Evolutionary conservation across 2,113 vertebrate species (phyloP).

Genomic region (Bufo bufo): DNA sequence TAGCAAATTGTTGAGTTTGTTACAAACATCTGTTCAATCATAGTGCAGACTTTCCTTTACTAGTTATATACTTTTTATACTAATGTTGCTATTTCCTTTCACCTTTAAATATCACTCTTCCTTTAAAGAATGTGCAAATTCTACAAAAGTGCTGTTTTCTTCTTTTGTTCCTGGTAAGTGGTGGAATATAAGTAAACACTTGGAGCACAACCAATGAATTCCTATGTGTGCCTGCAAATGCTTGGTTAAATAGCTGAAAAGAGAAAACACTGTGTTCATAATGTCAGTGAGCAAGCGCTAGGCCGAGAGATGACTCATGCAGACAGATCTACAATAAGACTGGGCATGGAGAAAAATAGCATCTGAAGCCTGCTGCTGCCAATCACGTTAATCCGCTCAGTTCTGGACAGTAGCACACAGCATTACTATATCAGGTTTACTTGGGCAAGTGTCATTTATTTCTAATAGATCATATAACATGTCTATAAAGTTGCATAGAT

Average conservation of each 20-base stretch:
- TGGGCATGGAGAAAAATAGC: slow-evolving; percentile 44
- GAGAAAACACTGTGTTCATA: slow-evolving; percentile 51
- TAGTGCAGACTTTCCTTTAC: neutral
- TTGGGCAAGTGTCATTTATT: slow-evolving; percentile 6
- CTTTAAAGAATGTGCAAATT: slow-evolving; percentile 21
- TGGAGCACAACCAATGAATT: slow-evolving; percentile 54
- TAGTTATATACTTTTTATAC: neutral
- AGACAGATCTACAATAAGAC: slow-evolving; percentile 39
- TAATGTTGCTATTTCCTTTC: neutral
- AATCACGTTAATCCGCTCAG: slow-evolving; percentile 48
- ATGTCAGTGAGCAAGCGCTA: slow-evolving; percentile 42
- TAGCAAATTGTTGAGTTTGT: neutral
- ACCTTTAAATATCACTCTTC: neutral
- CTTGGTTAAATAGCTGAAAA: slow-evolving; percentile 37
- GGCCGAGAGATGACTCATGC: slow-evolving; percentile 47
- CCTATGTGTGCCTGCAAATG: slow-evolving; percentile 42
- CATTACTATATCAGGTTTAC: slow-evolving; percentile 5
- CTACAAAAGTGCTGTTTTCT: slow-evolving; percentile 39
- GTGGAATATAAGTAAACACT: slow-evolving; percentile 45
- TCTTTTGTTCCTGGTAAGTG: slow-evolving; percentile 45
- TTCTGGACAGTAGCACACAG: neutral
- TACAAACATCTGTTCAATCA: neutral
- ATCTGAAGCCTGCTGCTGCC: slow-evolving; percentile 46
- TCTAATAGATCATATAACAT: slow-evolving; percentile 9
- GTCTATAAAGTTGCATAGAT: neutral